Evolutionary conservation across 1,140 invertebrate genomes (phyloP), one percentile per base, ranked within the genome.

Genomic region (Neelides sp.): DNA sequence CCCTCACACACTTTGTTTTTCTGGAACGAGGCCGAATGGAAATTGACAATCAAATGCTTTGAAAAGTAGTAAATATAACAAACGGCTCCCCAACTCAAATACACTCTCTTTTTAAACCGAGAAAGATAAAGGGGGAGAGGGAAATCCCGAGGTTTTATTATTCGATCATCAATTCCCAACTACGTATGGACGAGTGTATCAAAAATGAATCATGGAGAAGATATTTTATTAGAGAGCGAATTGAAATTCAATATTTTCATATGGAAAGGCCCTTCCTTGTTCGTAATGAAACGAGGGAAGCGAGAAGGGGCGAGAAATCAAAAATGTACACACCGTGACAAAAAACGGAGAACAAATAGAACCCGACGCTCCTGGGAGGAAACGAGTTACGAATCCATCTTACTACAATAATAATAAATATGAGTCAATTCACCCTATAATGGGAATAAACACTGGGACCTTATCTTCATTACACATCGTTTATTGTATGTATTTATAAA

Each of bases 231-330:
- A 32, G 46, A 56, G 49, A 47, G 47, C 54, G 54, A 57, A 60
- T 60, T 60, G 58, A 60, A 60, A 60, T 57, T 56, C 58, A 57
- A 60, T 60, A 60, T 60, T 60, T 56, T 58, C 48, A 50, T 58
- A 51, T 54, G 52, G 48, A 52, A 26, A 48, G 12, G 39, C 26
- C 22, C 17, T 23, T 13, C 17, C 42, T 12, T 17, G 52, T n/a
- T 34, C 23, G 22, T 2, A 28, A 28, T 23, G 39, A 37, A 37
- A 17, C n/a, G 26, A 39, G 27, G 40, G 41, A 34, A 47, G 46
- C 15, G 23, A 50, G 52, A 40, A 36, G 43, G 56, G 50, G 43
- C 48, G 52, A 58, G 41, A 58, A 55, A 58, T 55, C 56, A 54
- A 55, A 55, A 58, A 54, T 39, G 46, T 55, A 49, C 48, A 48